A percentile compares a stretch with the other conserved stretches of the same genome.
phyloP scores from a whole-genome alignment of 1,140 invertebrate species.

The Caenorhabditis remanei region DNA sequence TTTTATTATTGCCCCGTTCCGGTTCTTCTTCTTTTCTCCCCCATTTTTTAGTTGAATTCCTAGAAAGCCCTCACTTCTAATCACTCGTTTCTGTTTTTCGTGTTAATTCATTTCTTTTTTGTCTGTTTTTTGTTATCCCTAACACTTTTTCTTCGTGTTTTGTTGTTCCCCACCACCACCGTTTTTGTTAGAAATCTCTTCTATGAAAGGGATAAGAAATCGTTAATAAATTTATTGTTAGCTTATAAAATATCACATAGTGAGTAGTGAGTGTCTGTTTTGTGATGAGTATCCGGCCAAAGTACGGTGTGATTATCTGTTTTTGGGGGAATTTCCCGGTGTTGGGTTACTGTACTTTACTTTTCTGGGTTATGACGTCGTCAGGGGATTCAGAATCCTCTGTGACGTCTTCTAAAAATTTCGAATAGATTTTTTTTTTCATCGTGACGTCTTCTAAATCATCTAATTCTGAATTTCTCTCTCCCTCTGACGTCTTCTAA shows the following conservation, averaged over 20 bases:
- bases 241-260: too few species aligned
- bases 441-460: background rate
- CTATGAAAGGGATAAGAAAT: too few species aligned
- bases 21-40: background rate
- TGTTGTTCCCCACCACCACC: background rate
- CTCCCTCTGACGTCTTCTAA: too few species aligned
- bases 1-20: background rate
- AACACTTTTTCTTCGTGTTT: background rate
- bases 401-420: background rate
- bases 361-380: background rate
- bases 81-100: background rate
- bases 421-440: background rate
- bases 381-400: too few species aligned
- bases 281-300: background rate
- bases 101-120: background rate
- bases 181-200: background rate
- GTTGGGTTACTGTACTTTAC: background rate
- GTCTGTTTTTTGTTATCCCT: conserved; percentile 1
- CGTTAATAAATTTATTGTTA: too few species aligned
- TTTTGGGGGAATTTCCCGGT: background rate
- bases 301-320: conserved; percentile 17
- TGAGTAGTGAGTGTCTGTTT: background rate
- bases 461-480: too few species aligned
- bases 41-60: background rate
- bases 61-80: background rate